Percentiles rank a stretch among this genome's conserved stretches.
These are phyloP conservation scores for Kuschelorhynchus macadamiae DNA, from an alignment of 2,888 invertebrate genomes.

Conservation along the genomic window DNA sequence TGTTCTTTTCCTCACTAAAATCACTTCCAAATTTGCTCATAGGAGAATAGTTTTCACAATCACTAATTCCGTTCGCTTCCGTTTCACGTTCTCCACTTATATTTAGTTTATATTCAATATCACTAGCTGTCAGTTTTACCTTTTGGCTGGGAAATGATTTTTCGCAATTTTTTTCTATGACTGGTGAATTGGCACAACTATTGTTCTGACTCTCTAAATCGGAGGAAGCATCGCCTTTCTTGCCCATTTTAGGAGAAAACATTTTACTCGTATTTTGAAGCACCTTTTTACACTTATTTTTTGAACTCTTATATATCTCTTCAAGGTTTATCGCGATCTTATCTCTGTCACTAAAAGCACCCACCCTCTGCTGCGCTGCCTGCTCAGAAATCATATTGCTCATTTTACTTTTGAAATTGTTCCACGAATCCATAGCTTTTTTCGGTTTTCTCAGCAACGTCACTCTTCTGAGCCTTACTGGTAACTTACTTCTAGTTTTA, in stretches of 20 bases:
- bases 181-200: slow-evolving; percentile 19
- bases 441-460: slow-evolving; percentile 61
- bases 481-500: slow-evolving; percentile 60
- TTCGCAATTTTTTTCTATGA: slow-evolving; percentile 28
- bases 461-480: slow-evolving; percentile 59
- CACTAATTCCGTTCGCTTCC: slow-evolving; percentile 33
- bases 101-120: slow-evolving; percentile 63
- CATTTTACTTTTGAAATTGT: slow-evolving; percentile 63
- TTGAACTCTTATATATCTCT: slow-evolving; percentile 66
- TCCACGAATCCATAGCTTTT: slow-evolving; percentile 63
- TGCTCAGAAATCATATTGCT: slow-evolving; percentile 64
- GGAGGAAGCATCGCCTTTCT: slow-evolving; percentile 12
- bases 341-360: slow-evolving; percentile 63
- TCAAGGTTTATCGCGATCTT: slow-evolving; percentile 63
- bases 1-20: slow-evolving; percentile 49
- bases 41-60: slow-evolving; percentile 31
- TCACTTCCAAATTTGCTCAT: slow-evolving; percentile 47
- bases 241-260: slow-evolving; percentile 51
- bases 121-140: slow-evolving; percentile 58
- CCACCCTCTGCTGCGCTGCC: slow-evolving; percentile 65
- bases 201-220: slow-evolving; percentile 44
- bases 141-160: slow-evolving; percentile 23
- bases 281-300: slow-evolving; percentile 65
- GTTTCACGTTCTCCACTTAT: slow-evolving; percentile 40
- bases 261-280: slow-evolving; percentile 64